Evolutionary conservation across 2,888 invertebrate genomes (phyloP).

Genomic region (Eupithecia tripunctaria): DNA sequence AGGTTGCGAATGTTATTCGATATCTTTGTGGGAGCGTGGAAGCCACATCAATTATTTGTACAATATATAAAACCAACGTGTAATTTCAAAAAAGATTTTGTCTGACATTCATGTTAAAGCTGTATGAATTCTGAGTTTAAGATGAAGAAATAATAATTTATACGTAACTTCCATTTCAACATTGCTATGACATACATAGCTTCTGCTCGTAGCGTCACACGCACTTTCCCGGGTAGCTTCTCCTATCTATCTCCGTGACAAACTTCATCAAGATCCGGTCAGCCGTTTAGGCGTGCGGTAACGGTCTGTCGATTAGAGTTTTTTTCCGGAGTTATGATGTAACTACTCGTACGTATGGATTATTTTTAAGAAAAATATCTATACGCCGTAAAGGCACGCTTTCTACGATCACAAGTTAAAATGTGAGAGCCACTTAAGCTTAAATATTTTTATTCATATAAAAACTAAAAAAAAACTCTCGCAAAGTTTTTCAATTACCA

Average conservation of each 20-base stretch:
- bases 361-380: too few species aligned
- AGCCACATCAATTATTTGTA: conserved; percentile 9
- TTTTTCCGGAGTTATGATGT: too few species aligned
- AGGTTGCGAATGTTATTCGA: conserved; percentile 29
- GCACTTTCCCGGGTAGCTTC: background rate
- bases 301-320: too few species aligned
- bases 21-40: conserved; percentile 35
- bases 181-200: background rate
- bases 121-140: background rate
- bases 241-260: too few species aligned
- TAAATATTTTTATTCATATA: background rate
- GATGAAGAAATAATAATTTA: background rate
- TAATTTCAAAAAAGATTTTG: background rate
- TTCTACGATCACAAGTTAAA: background rate
- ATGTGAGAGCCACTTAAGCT: background rate
- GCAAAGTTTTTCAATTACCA: conserved; percentile 11
- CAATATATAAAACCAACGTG: conserved; percentile 4
- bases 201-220: background rate
- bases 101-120: background rate
- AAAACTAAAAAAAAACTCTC: background rate
- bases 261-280: too few species aligned
- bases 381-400: background rate
- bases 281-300: too few species aligned
- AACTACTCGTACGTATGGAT: background rate
- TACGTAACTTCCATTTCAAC: background rate